Percentiles rank a stretch among this genome's conserved stretches.
Conservation (phyloP, 1,140 invertebrate species). For the Trichoplusia ni region DNA sequence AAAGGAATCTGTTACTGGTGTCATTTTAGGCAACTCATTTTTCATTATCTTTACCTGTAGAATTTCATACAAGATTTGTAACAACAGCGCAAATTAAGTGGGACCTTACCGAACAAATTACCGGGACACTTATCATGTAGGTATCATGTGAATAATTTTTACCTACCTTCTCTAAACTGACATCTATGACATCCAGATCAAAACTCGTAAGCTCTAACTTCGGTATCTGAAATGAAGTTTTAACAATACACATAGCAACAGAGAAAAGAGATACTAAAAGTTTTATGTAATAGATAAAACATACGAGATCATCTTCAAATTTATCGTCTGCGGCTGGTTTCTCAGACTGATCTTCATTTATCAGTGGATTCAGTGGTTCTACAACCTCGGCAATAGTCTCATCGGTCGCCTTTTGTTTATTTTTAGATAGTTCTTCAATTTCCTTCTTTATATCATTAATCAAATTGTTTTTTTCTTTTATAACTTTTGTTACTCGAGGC, state of each 20-base stretch:
- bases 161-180: conserved; percentile 60
- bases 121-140: too few species aligned
- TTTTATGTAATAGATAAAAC: background rate
- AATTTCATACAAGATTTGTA: background rate
- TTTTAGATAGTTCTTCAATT: conserved; percentile 31
- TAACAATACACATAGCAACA: background rate
- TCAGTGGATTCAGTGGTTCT: background rate
- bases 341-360: background rate
- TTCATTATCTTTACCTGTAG: conserved; percentile 36
- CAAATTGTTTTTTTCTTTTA: conserved; percentile 42
- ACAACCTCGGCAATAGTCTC: background rate
- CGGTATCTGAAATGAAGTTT: conserved; percentile 55
- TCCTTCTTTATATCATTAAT: conserved; percentile 44
- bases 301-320: conserved; percentile 16
- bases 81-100: too few species aligned
- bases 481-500: conserved; percentile 40
- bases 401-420: background rate
- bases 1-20: background rate
- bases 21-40: conserved; percentile 11
- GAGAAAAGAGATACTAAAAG: background rate
- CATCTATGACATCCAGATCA: conserved; percentile 55
- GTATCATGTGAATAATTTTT: background rate
- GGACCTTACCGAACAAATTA: too few species aligned
- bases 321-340: conserved; percentile 26
- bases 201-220: conserved; percentile 47